phyloP scores from a whole-genome alignment of 2,113 vertebrate species.

The Campylorhamphus procurvoides region DNA sequence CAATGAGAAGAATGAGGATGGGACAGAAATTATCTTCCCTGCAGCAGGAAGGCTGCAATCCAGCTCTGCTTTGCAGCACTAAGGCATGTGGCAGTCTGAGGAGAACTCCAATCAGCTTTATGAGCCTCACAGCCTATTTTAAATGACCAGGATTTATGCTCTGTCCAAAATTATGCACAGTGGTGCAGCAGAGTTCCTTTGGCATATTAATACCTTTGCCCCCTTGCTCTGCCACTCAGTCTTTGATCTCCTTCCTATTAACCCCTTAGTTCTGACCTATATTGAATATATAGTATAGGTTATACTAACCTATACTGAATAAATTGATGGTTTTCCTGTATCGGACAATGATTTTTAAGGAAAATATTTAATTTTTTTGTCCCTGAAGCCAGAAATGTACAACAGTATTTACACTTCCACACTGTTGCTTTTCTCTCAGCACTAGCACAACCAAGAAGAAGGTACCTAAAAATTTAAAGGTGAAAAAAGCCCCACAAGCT shows the following conservation, averaged over 20 bases:
- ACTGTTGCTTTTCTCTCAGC: neutral
- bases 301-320: neutral
- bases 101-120: neutral
- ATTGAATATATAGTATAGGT: too few relatives aligned
- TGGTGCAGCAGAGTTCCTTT: neutral
- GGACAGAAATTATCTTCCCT: neutral
- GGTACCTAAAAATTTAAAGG: constrained; percentile 20
- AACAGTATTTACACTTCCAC: neutral
- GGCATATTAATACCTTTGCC: neutral
- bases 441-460: neutral
- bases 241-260: neutral
- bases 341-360: neutral
- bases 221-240: neutral
- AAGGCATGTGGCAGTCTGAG: neutral
- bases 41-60: neutral
- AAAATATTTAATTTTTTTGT: fast-evolving
- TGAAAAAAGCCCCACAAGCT: neutral
- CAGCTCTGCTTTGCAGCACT: neutral
- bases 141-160: neutral
- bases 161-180: neutral
- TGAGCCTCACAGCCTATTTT: neutral
- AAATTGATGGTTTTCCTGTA: neutral
- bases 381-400: neutral
- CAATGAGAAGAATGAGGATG: neutral
- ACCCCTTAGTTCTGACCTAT: neutral